Evolutionary conservation across 2,113 vertebrate species (phyloP), one percentile per base, ranked within the genome.

Genomic region (Coregonus clupeaformis): DNA sequence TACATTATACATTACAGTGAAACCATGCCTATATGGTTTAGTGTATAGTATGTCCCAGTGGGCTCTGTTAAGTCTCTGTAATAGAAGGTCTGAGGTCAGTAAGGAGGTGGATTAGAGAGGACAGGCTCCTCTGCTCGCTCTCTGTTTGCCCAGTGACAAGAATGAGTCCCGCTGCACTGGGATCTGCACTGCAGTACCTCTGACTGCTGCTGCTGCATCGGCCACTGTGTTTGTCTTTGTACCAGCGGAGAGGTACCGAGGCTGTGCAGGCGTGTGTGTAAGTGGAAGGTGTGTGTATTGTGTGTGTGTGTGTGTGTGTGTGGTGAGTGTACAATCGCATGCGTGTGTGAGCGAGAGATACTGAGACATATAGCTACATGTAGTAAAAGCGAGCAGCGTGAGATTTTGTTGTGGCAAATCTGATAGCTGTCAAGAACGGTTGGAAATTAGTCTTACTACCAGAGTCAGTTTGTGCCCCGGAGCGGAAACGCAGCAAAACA

Each of bases 161-260:
- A 87, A 81, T 77, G 78, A 84, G 88, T 88, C 86, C 80, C 82
- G 72, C 80, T 80, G 81, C 27, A 62, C 80, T 27, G 74, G 55
- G 87, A 82, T 86, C 91, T 90, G 89, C 90, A 90, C 85, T 90
- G 89, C 88, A 89, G 68, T 88, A 91, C 74, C 68, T 20, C 36
- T 42, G 36, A 11, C 36, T 42, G 9, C 60, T 65, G 24, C 62
- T 64, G n/a, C 60, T 63, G 60, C 22, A 24, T 25, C 12, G 64
- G 29, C 20, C 13, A 18, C 25, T 5, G 80, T 71, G 60, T 18
- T 81, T 80, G 79, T 83, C 72, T 85, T 81, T 80, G 63, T 29
- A 55, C 70, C 9, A 16, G 66, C 12, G 76, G 72, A 79, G 69
- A 71, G 82, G 79, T 36, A 75, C 70, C 5, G 76, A 68, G 71